phyloP scores from a whole-genome alignment of 2,113 vertebrate species.

The Hippoglossus stenolepis region DNA sequence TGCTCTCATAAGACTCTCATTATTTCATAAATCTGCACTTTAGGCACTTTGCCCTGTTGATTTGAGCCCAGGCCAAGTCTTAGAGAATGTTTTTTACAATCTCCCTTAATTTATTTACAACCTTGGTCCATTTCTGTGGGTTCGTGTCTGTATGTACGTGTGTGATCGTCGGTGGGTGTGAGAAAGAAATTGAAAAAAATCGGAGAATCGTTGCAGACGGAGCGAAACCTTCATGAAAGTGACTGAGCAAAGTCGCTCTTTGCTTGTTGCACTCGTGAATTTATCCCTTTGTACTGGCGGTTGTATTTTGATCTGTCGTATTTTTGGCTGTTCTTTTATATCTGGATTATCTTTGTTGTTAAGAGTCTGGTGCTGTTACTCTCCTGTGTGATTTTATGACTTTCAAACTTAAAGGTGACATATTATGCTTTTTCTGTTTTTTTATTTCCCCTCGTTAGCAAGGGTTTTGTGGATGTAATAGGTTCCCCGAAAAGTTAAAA shows the following conservation, averaged over 20 bases:
- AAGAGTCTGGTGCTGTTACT: neutral
- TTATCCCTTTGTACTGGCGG: slow-evolving; percentile 9
- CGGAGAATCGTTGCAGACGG: no score
- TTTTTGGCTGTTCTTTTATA: slow-evolving; percentile 23
- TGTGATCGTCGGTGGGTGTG: neutral
- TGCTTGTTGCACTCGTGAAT: slow-evolving; percentile 52
- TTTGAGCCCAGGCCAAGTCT: slow-evolving; percentile 50
- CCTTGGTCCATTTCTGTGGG: slow-evolving; percentile 41
- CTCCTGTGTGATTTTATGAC: no score
- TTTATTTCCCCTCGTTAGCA: no score
- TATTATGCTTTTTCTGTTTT: no score
- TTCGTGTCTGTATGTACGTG: neutral
- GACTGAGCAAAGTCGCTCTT: neutral
- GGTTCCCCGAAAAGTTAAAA: no score
- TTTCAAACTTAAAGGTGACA: no score
- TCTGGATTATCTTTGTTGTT: no score
- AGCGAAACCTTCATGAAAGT: neutral
- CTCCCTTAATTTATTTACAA: slow-evolving; percentile 63
- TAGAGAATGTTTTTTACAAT: slow-evolving; percentile 61
- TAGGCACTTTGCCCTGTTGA: slow-evolving; percentile 60
- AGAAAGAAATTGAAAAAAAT: neutral
- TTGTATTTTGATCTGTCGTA: slow-evolving; percentile 39
- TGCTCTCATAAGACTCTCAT: slow-evolving; percentile 63
- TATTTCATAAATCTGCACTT: slow-evolving; percentile 76
- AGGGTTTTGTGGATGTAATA: no score